A percentile compares a stretch with the other conserved stretches of the same genome.
Conservation (phyloP, 1,140 invertebrate genomes). For the Orchestia grillus region DNA sequence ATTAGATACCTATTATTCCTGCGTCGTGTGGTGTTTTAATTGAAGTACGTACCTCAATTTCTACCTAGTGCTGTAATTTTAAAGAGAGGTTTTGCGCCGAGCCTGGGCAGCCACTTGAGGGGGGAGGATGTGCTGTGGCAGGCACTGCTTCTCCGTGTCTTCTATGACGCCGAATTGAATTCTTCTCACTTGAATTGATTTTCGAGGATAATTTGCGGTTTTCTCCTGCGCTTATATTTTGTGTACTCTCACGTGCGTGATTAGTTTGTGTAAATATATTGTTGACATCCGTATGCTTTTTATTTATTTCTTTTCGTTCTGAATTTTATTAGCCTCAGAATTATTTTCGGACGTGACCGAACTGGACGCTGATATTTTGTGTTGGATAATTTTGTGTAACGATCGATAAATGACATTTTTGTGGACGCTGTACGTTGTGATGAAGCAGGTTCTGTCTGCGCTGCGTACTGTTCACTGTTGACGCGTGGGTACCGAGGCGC, state of each 20-base stretch:
- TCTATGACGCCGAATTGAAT: neutral
- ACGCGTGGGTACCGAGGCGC: too few species aligned
- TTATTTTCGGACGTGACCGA: neutral
- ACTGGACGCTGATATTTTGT: neutral
- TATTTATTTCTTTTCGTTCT: conserved; percentile 3
- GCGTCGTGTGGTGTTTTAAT: neutral
- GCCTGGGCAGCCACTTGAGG: neutral
- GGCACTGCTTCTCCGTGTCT: neutral
- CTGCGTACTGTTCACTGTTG: too few species aligned
- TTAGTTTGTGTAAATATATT: conserved; percentile 22
- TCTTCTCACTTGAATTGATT: neutral
- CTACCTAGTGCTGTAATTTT: neutral
- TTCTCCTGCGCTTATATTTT: neutral
- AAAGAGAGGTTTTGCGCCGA: neutral
- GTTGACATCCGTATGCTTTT: neutral
- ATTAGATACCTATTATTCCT: neutral
- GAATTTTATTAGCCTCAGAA: neutral
- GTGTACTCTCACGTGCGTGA: neutral
- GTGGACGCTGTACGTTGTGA: too few species aligned
- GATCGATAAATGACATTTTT: too few species aligned
- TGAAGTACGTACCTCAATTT: neutral
- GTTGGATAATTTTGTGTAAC: neutral
- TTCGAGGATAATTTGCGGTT: neutral
- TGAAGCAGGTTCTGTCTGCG: too few species aligned
- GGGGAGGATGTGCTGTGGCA: too few species aligned